Percentiles rank a stretch among this genome's conserved stretches.
Evolutionary conservation across 1,140 invertebrate species (phyloP).

Genomic region (Dreissena polymorpha): DNA sequence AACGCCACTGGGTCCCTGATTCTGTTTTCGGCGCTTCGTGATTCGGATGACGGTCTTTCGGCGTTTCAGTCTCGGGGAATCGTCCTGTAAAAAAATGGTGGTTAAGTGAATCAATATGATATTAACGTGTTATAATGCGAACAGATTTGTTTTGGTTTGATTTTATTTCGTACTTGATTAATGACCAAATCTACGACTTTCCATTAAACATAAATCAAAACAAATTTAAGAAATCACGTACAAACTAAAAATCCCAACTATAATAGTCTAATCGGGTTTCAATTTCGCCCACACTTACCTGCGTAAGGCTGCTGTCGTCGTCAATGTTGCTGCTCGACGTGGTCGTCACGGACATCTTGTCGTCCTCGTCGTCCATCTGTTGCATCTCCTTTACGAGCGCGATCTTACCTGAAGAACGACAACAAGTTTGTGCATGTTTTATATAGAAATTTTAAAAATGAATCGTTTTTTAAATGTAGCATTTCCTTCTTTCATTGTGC

Average conservation of each 20-base stretch:
- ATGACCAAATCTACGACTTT: too few relatives aligned
- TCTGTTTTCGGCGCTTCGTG: slow-evolving; percentile 32
- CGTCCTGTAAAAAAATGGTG: slow-evolving; percentile 54
- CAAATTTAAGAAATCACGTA: too few relatives aligned
- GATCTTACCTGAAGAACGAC: slow-evolving; percentile 38
- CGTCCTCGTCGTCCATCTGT: slow-evolving; percentile 71
- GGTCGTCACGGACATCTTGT: slow-evolving; percentile 68
- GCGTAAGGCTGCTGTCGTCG: slow-evolving; percentile 72
- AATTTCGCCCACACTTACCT: slow-evolving; percentile 26
- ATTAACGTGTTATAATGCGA: too few relatives aligned
- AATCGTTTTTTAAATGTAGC: too few relatives aligned
- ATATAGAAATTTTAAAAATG: too few relatives aligned
- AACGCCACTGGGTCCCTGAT: slow-evolving; percentile 48
- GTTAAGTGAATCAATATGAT: background rate
- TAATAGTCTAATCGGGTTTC: too few relatives aligned
- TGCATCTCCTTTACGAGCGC: slow-evolving; percentile 70
- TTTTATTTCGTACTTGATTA: too few relatives aligned
- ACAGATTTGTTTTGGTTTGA: too few relatives aligned
- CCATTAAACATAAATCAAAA: too few relatives aligned
- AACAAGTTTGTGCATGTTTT: too few relatives aligned
- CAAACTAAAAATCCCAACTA: too few relatives aligned
- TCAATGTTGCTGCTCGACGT: slow-evolving; percentile 59
- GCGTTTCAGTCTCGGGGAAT: slow-evolving; percentile 67
- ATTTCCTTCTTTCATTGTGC: too few relatives aligned
- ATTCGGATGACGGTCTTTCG: slow-evolving; percentile 67